These are phyloP conservation scores for Pterostichus niger DNA, from an alignment of 2,888 invertebrate genomes.

Conservation along the genomic window DNA sequence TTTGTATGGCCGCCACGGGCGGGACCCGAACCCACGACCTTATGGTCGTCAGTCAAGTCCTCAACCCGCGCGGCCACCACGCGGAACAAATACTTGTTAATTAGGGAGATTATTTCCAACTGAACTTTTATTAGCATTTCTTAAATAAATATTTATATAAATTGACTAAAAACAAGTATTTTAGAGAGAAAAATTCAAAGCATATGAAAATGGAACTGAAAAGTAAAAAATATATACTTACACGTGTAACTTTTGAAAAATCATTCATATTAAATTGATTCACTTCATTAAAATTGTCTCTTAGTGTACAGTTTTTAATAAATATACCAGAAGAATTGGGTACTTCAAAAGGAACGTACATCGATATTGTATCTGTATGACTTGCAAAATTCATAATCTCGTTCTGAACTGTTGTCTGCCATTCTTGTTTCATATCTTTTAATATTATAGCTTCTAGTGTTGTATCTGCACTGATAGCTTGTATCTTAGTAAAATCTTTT, in stretches of 20 bases:
- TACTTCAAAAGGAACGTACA: slow-evolving; percentile 26
- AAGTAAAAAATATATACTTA: slow-evolving; percentile 6
- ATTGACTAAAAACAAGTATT: too few species aligned
- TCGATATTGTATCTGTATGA: neutral
- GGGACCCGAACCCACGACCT: too few species aligned
- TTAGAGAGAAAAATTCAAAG: too few species aligned
- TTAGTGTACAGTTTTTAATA: slow-evolving; percentile 45
- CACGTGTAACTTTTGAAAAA: slow-evolving; percentile 24
- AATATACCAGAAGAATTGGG: slow-evolving; percentile 12
- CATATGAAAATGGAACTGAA: too few species aligned
- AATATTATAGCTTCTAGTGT: neutral
- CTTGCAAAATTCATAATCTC: neutral
- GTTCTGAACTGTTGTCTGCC: neutral
- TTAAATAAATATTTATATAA: too few species aligned
- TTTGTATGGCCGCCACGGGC: too few species aligned
- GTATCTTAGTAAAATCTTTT: neutral
- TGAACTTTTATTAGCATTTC: too few species aligned
- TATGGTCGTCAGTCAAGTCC: too few species aligned
- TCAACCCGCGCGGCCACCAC: too few species aligned
- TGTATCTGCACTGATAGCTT: neutral
- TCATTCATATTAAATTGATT: slow-evolving; percentile 17
- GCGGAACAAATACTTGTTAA: too few species aligned
- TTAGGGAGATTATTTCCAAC: too few species aligned
- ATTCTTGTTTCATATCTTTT: neutral
- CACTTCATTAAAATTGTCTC: neutral